Evolutionary conservation across 2,888 invertebrate species (phyloP), one percentile per base, ranked within the genome.

Genomic region (Corythucha ciliata): DNA sequence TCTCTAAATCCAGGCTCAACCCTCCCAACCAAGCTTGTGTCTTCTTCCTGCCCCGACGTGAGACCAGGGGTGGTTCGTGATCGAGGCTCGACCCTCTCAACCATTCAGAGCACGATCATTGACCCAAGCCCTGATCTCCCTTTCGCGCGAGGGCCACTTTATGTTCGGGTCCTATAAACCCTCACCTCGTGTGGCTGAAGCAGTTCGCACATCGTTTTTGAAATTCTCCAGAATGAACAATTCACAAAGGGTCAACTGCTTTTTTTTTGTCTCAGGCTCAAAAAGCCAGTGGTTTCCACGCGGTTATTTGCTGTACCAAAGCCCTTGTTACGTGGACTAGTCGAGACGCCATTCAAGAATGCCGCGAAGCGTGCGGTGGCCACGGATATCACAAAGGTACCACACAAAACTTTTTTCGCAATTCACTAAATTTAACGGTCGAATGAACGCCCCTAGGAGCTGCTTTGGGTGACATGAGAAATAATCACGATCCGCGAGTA

Each of bases 341-440:
- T 48, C 69, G 82, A 54, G 78, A 80, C 58, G 83, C 82, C 0
- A 77, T 84, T 46, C 86, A 85, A 68, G 86, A 89, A 67, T 81
- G 83, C 63, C 69, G 91, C 45, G 88, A 89, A 68, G 87, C 87
- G 0, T 89, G 89, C 68, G 91, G 89, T 0, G 90, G 91, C 7
- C 88, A 90, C 67, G 90, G 89, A 0, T 87, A 80, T 67, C 72
- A 85, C 40, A 79, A 79, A 73, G 76, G 79, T 73, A 58, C 58
- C 12, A 41, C 33, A 41, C n/a, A 4, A 5, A 3, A 34, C 6
- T 46, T 29, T 40, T 46, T 8, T 46, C 5, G 5, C 16, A 7
- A 44, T n/a, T 25, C 27, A 37, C 25, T 44, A 14, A 26, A 14
- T 26, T 4, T 26, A 29, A 29, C n/a, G 29, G 29, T 8, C 8